A percentile compares a stretch with the other conserved stretches of the same genome.
phyloP scores from a whole-genome alignment of 2,797 vertebrate species.

The Cuniculus paca region DNA sequence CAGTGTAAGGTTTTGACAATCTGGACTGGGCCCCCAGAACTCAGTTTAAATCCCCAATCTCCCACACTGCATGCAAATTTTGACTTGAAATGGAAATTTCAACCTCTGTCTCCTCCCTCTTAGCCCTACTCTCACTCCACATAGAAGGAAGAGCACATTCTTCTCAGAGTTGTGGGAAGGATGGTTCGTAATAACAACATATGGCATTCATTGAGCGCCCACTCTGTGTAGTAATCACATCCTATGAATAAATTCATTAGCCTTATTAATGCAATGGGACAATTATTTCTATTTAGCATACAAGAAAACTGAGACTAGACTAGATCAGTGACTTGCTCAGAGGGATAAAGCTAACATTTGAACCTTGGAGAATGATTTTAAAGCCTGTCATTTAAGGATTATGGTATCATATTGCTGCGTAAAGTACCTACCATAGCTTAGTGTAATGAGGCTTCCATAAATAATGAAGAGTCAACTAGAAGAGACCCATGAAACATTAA shows the following conservation, averaged over 20 bases:
- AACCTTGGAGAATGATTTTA: neutral
- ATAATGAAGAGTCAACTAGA: conserved; percentile 9
- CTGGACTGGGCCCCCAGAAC: neutral
- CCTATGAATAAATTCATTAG: neutral
- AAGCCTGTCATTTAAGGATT: neutral
- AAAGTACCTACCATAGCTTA: neutral
- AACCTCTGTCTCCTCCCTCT: neutral
- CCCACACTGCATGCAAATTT: neutral
- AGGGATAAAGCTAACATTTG: neutral
- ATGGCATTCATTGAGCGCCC: neutral
- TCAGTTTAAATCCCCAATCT: neutral
- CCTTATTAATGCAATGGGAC: neutral
- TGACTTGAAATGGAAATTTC: neutral
- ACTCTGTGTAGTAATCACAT: neutral
- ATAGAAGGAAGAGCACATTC: neutral
- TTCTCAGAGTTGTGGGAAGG: neutral
- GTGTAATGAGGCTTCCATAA: neutral
- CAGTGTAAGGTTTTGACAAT: neutral
- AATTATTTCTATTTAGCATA: neutral
- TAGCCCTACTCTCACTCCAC: neutral
- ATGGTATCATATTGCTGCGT: neutral
- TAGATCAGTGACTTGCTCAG: neutral
- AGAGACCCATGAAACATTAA: neutral
- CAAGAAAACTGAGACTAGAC: neutral
- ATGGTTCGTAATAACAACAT: neutral